Percentiles rank a stretch among this genome's conserved stretches.
Conservation (phyloP, 2,888 invertebrate species). For the Drosophila diplacantha region DNA sequence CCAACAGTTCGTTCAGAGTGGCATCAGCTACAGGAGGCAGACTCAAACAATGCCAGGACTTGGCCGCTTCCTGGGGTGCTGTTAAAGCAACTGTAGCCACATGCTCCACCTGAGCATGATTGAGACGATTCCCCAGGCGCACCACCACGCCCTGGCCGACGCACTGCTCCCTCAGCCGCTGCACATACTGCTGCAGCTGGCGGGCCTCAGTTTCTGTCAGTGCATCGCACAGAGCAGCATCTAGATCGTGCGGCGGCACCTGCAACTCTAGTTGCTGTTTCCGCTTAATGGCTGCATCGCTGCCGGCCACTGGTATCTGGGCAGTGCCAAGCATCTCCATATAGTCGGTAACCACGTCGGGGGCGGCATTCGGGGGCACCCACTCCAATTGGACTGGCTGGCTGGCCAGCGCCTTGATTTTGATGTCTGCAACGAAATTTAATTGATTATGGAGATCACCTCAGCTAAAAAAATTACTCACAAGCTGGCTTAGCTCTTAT, state of each 20-base stretch:
- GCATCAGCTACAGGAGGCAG: slow-evolving; percentile 61
- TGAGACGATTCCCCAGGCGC: slow-evolving; percentile 79
- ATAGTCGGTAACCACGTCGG: slow-evolving; percentile 83
- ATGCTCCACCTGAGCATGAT: slow-evolving; percentile 76
- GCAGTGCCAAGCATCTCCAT: slow-evolving; percentile 84
- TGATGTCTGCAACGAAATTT: slow-evolving; percentile 63
- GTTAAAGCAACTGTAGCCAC: slow-evolving; percentile 17
- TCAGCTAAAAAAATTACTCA: slow-evolving; percentile 75
- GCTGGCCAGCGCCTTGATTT: slow-evolving; percentile 80
- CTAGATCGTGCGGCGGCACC: slow-evolving; percentile 90
- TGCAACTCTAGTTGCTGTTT: slow-evolving; percentile 90
- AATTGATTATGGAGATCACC: no score
- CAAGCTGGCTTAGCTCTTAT: slow-evolving; percentile 83
- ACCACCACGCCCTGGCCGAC: slow-evolving; percentile 86
- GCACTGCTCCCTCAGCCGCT: slow-evolving; percentile 83
- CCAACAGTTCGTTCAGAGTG: slow-evolving; percentile 62
- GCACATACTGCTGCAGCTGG: slow-evolving; percentile 80
- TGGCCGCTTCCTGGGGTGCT: slow-evolving; percentile 20
- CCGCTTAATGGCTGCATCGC: slow-evolving; percentile 86
- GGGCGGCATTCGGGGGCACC: slow-evolving; percentile 85
- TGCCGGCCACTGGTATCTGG: slow-evolving; percentile 88
- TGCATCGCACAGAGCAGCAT: slow-evolving; percentile 78
- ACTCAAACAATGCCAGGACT: slow-evolving; percentile 52
- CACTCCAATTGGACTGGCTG: slow-evolving; percentile 85
- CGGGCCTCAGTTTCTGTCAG: slow-evolving; percentile 79